Base-by-base conservation (phyloP, 2,113 vertebrate genomes). In the Corythoichthys haematopterus region DNA sequence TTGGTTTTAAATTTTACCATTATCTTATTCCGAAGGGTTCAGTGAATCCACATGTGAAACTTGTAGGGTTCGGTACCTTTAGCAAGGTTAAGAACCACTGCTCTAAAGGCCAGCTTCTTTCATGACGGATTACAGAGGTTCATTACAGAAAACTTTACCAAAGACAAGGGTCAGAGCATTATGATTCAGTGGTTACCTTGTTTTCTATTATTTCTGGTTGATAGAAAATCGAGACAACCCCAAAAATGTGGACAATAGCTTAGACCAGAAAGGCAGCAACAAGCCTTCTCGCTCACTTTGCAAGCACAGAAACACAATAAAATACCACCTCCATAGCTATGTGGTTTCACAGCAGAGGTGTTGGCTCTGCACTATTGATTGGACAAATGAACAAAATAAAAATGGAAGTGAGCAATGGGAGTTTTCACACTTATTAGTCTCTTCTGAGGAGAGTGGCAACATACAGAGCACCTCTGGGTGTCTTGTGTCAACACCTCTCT, bases 341-440 rank as follows among this genome's bases (percentile, higher is more conserved):
- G n/a, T 20, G n/a, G 10, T 20, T 46, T 62, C 57, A 63, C 66
- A 56, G 58, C 2, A 13, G 56, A 69, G 40, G 52, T 70, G 58
- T 61, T 72, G 67, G 64, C 47, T 56, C 6, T n/a, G 20, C 45
- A 53, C 28, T 71, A 70, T 66, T 76, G 58, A 76, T 71, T 69
- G 37, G 74, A 69, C 38, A 69, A 80, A 71, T 63, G 50, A 20
- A 40, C 55, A 50, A 40, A 67, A 55, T 16, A 66, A 50, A 47
- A 69, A 51, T 55, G 14, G 59, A 55, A 50, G 60, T 64, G 62
- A 48, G 64, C 70, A 62, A 62, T 55, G 38, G 1, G 43, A 64
- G 20, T 70, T 63, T 66, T 69, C 46, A 48, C 70, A 63, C 55
- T 60, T 45, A 47, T 57, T 61, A 72, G 50, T 40, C 45, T 43